phyloP scores from a whole-genome alignment of 2,888 invertebrate genomes.

The Ecliptopera silaceata region DNA sequence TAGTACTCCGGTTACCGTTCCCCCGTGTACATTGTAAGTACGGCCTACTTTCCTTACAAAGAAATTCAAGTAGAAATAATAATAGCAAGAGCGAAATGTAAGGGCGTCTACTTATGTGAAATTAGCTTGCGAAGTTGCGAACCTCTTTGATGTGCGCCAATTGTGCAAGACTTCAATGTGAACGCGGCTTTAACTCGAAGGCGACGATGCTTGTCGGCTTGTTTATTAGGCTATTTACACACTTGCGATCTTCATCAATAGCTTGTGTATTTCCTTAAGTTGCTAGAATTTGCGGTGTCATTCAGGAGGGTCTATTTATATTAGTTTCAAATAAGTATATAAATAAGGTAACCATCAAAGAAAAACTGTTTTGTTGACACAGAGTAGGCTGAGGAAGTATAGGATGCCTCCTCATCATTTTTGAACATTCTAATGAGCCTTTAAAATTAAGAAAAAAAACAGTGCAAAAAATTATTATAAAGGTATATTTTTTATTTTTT shows the following conservation, averaged over 20 bases:
- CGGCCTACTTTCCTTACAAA: conserved; percentile 71
- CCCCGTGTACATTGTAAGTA: conserved; percentile 63
- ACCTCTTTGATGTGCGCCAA: conserved; percentile 76
- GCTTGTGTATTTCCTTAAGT: conserved; percentile 15
- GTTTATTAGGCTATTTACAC: conserved; percentile 50
- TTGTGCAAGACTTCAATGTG: conserved; percentile 66
- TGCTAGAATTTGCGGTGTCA: background rate
- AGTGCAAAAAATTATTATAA: too few relatives aligned
- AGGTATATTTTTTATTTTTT: too few relatives aligned
- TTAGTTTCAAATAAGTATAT: background rate
- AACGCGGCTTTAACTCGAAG: conserved; percentile 71
- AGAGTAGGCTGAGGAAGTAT: too few relatives aligned
- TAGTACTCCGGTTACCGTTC: conserved; percentile 75
- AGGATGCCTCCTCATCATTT: too few relatives aligned
- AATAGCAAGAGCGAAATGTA: conserved; percentile 65
- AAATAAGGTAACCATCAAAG: too few relatives aligned
- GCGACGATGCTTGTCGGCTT: conserved; percentile 54
- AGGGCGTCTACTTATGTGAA: conserved; percentile 79
- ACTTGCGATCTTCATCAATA: conserved; percentile 37
- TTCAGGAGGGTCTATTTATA: too few relatives aligned
- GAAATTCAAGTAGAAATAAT: conserved; percentile 74
- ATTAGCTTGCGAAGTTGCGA: conserved; percentile 75
- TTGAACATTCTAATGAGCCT: too few relatives aligned
- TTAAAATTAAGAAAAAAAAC: too few relatives aligned
- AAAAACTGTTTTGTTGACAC: too few relatives aligned